Evolutionary conservation across 2,888 invertebrate species (phyloP).

Genomic region (Microplitis manilae): DNA sequence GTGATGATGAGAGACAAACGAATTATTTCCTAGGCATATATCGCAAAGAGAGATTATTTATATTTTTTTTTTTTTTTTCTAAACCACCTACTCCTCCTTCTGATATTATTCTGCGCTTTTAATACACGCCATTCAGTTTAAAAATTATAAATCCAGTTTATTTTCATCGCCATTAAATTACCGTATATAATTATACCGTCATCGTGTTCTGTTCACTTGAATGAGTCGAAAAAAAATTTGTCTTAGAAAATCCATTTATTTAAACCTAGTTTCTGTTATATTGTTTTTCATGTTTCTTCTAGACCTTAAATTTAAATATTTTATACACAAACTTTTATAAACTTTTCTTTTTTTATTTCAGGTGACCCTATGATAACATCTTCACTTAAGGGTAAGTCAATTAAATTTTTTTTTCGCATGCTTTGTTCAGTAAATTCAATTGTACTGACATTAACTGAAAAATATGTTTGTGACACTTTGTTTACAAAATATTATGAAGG

Average conservation of each 20-base stretch:
- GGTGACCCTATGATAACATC: conserved; percentile 72
- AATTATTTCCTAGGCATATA: conserved; percentile 28
- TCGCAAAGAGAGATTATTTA: conserved; percentile 9
- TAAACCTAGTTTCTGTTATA: background rate
- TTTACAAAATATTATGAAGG: background rate
- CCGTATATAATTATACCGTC: background rate
- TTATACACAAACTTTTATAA: background rate
- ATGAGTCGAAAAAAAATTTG: background rate
- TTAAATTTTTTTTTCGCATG: conserved; percentile 38
- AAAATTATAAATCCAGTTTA: conserved; percentile 6
- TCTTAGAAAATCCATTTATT: background rate
- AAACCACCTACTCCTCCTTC: background rate
- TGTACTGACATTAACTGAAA: conserved; percentile 5
- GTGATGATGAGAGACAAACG: conserved; percentile 26
- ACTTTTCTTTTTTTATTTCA: conserved; percentile 57
- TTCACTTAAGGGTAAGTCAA: conserved; percentile 71
- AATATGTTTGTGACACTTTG: conserved; percentile 45
- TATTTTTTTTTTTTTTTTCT: background rate
- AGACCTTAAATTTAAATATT: background rate
- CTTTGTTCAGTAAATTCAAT: background rate
- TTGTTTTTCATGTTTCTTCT: background rate
- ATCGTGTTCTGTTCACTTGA: background rate
- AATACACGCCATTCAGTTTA: background rate
- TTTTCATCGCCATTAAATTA: conserved; percentile 1
- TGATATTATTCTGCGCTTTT: background rate